Evolutionary conservation across 2,888 invertebrate species (phyloP).

Genomic region (Cheiracanthium punctorium): DNA sequence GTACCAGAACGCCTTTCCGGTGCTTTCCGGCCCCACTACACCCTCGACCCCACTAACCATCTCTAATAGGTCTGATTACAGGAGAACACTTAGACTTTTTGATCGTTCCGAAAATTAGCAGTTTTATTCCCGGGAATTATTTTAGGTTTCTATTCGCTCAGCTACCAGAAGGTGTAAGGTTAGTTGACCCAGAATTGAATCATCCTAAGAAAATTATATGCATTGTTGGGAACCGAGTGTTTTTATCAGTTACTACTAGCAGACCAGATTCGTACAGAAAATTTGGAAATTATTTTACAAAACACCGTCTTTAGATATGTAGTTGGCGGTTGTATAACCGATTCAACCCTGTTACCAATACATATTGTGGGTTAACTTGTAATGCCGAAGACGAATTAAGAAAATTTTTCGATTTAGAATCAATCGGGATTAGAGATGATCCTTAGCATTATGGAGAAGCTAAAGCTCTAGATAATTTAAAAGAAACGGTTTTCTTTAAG

Average conservation of each 20-base stretch:
- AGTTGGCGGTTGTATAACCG: background rate
- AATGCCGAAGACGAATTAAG: background rate
- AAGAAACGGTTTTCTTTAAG: background rate
- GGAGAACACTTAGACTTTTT: no score
- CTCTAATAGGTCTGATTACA: no score
- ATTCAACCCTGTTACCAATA: background rate
- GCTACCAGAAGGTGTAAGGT: no score
- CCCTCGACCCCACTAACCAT: no score
- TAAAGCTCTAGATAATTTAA: background rate
- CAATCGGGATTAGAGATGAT: constrained; percentile 1
- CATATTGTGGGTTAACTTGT: background rate
- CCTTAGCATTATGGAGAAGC: background rate
- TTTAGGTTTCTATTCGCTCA: no score
- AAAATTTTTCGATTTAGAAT: background rate
- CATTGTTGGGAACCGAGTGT: background rate
- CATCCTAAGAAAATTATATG: background rate
- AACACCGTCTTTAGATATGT: background rate
- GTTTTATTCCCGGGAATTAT: no score
- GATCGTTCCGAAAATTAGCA: no score
- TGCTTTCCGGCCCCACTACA: no score
- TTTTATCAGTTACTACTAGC: background rate
- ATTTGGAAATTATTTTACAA: constrained; percentile 14
- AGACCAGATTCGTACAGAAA: background rate
- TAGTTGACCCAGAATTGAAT: no score
- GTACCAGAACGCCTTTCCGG: no score